Base-by-base conservation (phyloP, 1,140 invertebrate genomes). In the Apis dorsata region DNA sequence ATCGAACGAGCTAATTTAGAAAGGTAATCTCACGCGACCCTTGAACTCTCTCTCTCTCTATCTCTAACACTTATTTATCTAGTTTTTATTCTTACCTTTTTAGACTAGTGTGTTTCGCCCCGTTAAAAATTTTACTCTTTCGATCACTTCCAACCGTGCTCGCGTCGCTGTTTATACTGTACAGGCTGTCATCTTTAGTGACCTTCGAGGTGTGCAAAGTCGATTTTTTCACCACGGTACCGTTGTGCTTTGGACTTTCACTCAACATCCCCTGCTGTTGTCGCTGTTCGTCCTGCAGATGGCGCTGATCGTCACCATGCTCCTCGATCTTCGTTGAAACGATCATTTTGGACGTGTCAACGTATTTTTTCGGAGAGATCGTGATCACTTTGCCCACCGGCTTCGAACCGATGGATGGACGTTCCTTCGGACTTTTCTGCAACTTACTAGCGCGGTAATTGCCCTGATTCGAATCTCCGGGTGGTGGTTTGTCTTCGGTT, bases 61-160 rank as follows among this genome's bases (percentile, higher is more conserved):
- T 44, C 10, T 28, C 57, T 21, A 34, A 1, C 34, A 17, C 5
- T 24, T 53, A 49, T 75, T 77, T 75, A 44, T 83, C 71, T 24
- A 0, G 57, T 71, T 7, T 71, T 7, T 70, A 51, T 4, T 24
- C 81, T 89, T 86, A 95, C 95, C 95, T 94, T 86, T 95, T 95
- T 80, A 95, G 93, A 86, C 92, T 94, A 53, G 94, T 92, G 79
- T 95, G 93, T 88, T 95, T 95, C 60, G 94, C 93, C 15, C 93
- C 94, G 83, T 94, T 94, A 83, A 93, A 88, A 44, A 93, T 91
- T 87, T 92, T 93, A 75, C 90, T 91, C 89, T 93, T 93, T 79
- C 92, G 91, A 44, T 93, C 93, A 86, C 93, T 93, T 49, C 92
- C 93, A 68, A 89, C 92, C 44, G 92, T 93, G 73, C 93, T 93